Conservation (phyloP, 2,888 invertebrate species). For the Coecobrya sp. region DNA sequence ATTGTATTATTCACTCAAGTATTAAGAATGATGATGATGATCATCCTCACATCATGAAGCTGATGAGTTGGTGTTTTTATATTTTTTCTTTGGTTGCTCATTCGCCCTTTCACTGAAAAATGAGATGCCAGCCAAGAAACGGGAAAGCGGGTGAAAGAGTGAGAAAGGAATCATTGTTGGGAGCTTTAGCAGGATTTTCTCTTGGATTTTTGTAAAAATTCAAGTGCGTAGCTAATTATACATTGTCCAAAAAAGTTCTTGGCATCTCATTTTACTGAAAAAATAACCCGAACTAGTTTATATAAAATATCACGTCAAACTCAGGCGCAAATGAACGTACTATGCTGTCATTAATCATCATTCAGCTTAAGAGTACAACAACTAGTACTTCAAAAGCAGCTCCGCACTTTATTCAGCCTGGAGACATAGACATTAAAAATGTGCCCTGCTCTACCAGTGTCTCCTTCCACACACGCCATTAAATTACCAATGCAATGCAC, state of each 20-base stretch:
- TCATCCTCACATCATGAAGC: neutral
- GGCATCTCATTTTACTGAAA: neutral
- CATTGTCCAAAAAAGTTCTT: neutral
- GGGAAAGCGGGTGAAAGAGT: neutral
- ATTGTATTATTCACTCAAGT: conserved; percentile 21
- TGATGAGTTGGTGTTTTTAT: neutral
- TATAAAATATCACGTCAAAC: neutral
- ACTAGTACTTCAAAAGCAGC: neutral
- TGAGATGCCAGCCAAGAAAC: neutral
- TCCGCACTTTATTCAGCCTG: neutral
- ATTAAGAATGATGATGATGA: neutral
- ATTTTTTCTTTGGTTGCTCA: neutral
- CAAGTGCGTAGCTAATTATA: neutral
- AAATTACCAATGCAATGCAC: neutral
- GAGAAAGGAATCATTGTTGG: neutral
- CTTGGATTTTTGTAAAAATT: neutral
- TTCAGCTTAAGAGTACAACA: neutral
- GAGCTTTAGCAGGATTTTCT: neutral
- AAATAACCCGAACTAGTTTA: neutral
- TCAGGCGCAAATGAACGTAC: neutral
- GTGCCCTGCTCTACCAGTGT: neutral
- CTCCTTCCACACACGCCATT: neutral
- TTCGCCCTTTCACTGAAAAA: neutral
- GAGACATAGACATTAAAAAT: neutral
- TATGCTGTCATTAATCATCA: neutral